Evolutionary conservation across 2,888 invertebrate genomes (phyloP).

Genomic region (Chelonus formosanus): DNA sequence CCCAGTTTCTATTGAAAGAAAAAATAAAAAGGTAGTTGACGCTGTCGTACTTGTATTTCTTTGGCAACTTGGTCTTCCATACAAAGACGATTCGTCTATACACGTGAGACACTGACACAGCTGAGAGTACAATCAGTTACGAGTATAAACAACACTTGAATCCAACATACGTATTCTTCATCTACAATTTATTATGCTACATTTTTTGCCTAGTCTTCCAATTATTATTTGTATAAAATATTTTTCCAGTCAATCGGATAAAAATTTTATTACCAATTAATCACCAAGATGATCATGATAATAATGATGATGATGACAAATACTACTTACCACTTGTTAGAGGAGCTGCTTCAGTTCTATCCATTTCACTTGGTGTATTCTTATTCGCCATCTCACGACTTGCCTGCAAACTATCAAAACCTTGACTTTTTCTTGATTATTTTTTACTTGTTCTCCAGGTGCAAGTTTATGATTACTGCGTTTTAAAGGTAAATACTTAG

Average conservation of each 20-base stretch:
- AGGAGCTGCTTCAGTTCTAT: constrained; percentile 36
- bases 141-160: constrained; percentile 11
- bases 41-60: neutral
- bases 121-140: constrained; percentile 12
- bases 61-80: constrained; percentile 1
- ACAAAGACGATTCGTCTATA: neutral
- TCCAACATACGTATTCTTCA: neutral
- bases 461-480: neutral
- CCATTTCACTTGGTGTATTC: constrained; percentile 26
- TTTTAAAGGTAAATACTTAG: neutral
- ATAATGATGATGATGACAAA: neutral
- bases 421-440: neutral
- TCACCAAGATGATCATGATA: neutral
- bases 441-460: neutral
- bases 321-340: constrained; percentile 39
- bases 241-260: neutral
- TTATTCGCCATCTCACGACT: constrained; percentile 34
- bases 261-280: neutral
- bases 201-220: neutral
- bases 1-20: no score
- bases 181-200: no score
- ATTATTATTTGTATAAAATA: neutral
- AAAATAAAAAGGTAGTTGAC: neutral
- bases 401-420: constrained; percentile 9
- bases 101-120: constrained; percentile 15